Evolutionary conservation across 2,888 invertebrate genomes (phyloP).

Genomic region (Atethmia centrago): DNA sequence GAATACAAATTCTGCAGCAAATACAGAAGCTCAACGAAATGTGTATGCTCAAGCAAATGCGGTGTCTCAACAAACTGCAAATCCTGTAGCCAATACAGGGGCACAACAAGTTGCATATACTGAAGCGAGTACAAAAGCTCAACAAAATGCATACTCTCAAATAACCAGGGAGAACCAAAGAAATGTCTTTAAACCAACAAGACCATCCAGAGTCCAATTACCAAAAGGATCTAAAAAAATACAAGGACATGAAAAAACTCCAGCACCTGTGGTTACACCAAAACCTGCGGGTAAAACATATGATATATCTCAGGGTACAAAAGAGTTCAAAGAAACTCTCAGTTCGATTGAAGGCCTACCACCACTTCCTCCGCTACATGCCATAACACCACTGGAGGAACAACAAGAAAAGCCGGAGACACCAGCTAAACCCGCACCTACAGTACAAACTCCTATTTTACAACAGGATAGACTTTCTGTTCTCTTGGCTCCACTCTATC

Average conservation of each 20-base stretch:
- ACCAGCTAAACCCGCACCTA: slow-evolving; percentile 17
- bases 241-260: slow-evolving; percentile 1
- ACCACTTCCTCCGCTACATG: slow-evolving; percentile 8
- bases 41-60: not conserved
- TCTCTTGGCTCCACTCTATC: slow-evolving; percentile 62
- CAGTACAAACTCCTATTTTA: slow-evolving; percentile 22
- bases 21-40: not conserved
- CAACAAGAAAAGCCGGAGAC: slow-evolving; percentile 44
- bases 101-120: not conserved
- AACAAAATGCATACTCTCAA: slow-evolving; percentile 14
- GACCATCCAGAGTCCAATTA: slow-evolving; percentile 18
- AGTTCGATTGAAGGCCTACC: slow-evolving; percentile 35
- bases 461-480: slow-evolving; percentile 49
- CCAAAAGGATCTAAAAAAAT: slow-evolving; percentile 16
- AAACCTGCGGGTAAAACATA: slow-evolving; percentile 14
- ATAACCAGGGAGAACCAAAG: slow-evolving; percentile 28
- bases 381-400: slow-evolving; percentile 4
- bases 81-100: slow-evolving; percentile 1
- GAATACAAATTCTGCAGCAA: not conserved
- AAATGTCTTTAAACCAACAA: slow-evolving; percentile 21
- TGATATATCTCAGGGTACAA: not conserved
- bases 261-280: not conserved
- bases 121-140: slow-evolving; percentile 2
- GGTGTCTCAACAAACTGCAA: not conserved
- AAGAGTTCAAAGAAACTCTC: slow-evolving; percentile 24